These are phyloP conservation scores for Scyliorhinus canicula DNA, from an alignment of 2,797 vertebrate genomes.

Conservation along the genomic window DNA sequence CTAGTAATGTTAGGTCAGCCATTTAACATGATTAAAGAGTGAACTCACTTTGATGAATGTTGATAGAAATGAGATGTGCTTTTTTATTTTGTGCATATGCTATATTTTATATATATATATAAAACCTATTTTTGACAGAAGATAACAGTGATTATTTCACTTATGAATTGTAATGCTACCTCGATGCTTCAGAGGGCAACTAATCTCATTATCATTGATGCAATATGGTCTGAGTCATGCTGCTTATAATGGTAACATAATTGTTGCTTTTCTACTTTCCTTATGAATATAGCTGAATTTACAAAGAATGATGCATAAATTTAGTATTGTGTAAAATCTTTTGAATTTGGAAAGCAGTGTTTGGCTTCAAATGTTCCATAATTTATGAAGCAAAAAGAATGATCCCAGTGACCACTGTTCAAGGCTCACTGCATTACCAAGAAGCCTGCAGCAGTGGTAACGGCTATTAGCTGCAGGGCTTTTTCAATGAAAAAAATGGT, in stretches of 20 bases:
- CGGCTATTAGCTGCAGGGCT: too few relatives aligned
- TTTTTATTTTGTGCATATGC: background rate
- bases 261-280: background rate
- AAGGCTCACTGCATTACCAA: background rate
- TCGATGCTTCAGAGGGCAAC: slow-evolving; percentile 17
- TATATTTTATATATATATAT: background rate
- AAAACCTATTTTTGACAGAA: background rate
- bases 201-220: background rate
- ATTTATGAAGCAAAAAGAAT: background rate
- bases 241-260: background rate
- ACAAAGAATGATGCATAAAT: background rate
- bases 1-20: background rate
- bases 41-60: background rate
- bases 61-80: background rate
- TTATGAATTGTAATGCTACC: slow-evolving; percentile 22
- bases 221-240: background rate
- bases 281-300: background rate
- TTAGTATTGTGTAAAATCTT: background rate
- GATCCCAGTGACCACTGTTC: background rate
- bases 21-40: background rate
- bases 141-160: background rate
- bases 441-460: background rate
- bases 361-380: slow-evolving; percentile 2
- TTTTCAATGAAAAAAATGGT: background rate
- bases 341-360: background rate